Conservation (phyloP, 2,797 vertebrate species). For the Oryzias dopingdopingensis region DNA sequence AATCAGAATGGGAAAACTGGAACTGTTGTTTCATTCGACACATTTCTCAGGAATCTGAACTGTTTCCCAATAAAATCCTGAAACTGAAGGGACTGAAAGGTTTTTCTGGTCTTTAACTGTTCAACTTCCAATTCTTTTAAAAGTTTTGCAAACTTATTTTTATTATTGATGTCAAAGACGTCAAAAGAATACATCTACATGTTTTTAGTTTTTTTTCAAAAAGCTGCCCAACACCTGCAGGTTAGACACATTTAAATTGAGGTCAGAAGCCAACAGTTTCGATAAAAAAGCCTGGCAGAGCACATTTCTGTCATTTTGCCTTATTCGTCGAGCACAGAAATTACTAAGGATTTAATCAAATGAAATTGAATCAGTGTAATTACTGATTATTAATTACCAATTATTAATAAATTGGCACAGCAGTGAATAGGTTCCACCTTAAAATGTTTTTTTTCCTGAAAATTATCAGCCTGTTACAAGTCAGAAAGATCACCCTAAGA, state of each 20-base stretch:
- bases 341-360: background rate
- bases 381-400: background rate
- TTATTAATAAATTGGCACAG: background rate
- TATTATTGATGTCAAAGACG: too few relatives aligned
- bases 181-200: too few relatives aligned
- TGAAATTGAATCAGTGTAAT: background rate
- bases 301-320: background rate
- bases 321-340: constrained; percentile 7
- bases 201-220: too few relatives aligned
- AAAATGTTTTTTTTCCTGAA: background rate
- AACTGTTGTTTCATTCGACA: too few relatives aligned
- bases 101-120: too few relatives aligned
- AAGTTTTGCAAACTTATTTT: background rate
- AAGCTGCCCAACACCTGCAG: too few relatives aligned
- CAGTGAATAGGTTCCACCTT: background rate
- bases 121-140: too few relatives aligned
- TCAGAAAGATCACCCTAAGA: constrained; percentile 13
- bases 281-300: background rate
- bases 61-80: too few relatives aligned
- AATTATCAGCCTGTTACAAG: background rate
- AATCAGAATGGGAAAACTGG: too few relatives aligned
- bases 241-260: too few relatives aligned
- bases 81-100: too few relatives aligned
- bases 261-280: background rate
- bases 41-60: too few relatives aligned